Evolutionary conservation across 1,140 invertebrate species (phyloP).

Genomic region (Drosophila bipectinata): DNA sequence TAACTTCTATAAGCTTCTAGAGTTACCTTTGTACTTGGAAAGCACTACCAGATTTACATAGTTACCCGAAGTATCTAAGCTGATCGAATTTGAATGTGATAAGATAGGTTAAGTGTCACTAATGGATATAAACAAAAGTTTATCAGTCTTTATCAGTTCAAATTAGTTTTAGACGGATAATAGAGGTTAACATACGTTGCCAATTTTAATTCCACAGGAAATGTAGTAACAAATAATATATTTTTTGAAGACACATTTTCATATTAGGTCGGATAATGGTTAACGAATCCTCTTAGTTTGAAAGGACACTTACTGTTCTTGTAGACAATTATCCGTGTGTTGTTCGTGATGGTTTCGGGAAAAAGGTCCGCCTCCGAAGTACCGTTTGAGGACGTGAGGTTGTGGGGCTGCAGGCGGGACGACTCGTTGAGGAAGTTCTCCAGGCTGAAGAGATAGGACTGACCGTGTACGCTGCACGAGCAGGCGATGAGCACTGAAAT

Average conservation of each 20-base stretch:
- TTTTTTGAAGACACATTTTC: too few species aligned
- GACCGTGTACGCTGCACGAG: slow-evolving; percentile 51
- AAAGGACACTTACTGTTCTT: slow-evolving; percentile 65
- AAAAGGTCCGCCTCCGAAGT: slow-evolving; percentile 47
- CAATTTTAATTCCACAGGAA: too few species aligned
- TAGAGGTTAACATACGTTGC: too few species aligned
- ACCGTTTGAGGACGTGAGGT: slow-evolving; percentile 48
- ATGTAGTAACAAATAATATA: too few species aligned
- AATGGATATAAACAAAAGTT: background rate
- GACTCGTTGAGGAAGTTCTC: slow-evolving; percentile 68
- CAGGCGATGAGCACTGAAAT: slow-evolving; percentile 74
- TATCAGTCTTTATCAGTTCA: background rate
- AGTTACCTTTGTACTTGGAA: background rate
- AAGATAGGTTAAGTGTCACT: background rate
- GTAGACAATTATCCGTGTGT: slow-evolving; percentile 63
- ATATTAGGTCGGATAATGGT: too few species aligned
- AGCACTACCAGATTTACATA: background rate
- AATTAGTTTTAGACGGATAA: background rate
- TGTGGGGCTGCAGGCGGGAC: slow-evolving; percentile 44
- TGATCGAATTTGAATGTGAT: background rate
- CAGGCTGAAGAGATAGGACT: slow-evolving; percentile 71
- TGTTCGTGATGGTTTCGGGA: slow-evolving; percentile 49
- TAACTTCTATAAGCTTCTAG: background rate
- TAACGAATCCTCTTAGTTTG: too few species aligned
- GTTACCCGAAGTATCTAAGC: background rate